phyloP scores from a whole-genome alignment of 2,888 invertebrate genomes.

The Zonitis immaculata region DNA sequence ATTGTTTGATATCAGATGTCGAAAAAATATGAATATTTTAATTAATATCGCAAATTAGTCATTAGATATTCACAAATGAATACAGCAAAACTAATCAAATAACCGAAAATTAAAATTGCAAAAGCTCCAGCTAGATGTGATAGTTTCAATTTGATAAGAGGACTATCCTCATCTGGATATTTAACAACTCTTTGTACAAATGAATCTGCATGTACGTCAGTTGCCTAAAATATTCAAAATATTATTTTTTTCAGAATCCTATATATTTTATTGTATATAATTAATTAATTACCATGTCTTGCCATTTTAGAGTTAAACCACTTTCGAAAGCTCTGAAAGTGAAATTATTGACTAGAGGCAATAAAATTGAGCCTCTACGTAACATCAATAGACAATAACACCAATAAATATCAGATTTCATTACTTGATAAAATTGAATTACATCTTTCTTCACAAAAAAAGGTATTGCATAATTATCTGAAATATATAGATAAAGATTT shows the following conservation, averaged over 20 bases:
- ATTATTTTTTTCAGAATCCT: neutral
- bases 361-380: slow-evolving; percentile 59
- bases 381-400: slow-evolving; percentile 61
- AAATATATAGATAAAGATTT: neutral
- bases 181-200: slow-evolving; percentile 54
- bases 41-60: too few species aligned
- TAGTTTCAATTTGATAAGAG: slow-evolving; percentile 34
- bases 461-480: slow-evolving; percentile 63
- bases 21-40: neutral
- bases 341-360: slow-evolving; percentile 54
- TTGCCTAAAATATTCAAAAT: slow-evolving; percentile 42
- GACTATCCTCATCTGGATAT: slow-evolving; percentile 27
- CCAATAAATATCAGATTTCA: slow-evolving; percentile 65
- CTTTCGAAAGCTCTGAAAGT: slow-evolving; percentile 58
- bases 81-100: slow-evolving; percentile 25
- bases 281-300: slow-evolving; percentile 54
- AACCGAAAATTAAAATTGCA: slow-evolving; percentile 35
- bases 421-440: slow-evolving; percentile 55
- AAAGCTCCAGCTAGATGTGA: slow-evolving; percentile 42
- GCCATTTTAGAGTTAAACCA: slow-evolving; percentile 62
- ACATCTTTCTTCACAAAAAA: slow-evolving; percentile 58
- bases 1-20: neutral
- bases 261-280: neutral
- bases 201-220: slow-evolving; percentile 51
- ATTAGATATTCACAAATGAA: slow-evolving; percentile 27